Percentiles rank a stretch among this genome's conserved stretches.
These are phyloP conservation scores for Tiaroga cobitis DNA, from an alignment of 2,797 vertebrate species.

Conservation along the genomic window DNA sequence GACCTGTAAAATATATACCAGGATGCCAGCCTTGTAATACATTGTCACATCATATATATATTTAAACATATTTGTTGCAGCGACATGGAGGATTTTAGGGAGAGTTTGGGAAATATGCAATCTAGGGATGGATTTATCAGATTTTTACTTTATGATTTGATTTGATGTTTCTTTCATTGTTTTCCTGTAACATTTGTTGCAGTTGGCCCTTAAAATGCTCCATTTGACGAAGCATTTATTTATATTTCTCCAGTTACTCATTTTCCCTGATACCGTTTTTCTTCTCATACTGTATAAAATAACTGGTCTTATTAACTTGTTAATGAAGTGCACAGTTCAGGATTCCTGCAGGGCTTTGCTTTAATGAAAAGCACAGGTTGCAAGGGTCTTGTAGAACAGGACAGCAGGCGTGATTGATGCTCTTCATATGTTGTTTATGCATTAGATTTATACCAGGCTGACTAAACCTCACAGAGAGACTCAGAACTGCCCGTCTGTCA, in stretches of 20 bases:
- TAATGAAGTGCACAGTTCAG: constrained; percentile 17
- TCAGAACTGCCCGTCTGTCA: neutral
- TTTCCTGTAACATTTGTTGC: neutral
- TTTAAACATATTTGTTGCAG: neutral
- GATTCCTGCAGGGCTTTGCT: constrained; percentile 18
- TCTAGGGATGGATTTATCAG: neutral
- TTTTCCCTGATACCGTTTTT: neutral
- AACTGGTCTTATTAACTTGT: neutral
- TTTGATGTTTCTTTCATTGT: neutral
- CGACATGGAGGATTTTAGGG: neutral
- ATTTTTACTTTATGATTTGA: neutral
- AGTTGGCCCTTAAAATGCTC: neutral
- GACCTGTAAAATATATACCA: neutral
- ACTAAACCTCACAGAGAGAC: neutral
- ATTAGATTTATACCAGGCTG: neutral
- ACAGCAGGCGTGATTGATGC: neutral
- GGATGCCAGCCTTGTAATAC: neutral
- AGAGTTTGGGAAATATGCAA: neutral
- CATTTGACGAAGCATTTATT: neutral
- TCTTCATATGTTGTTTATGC: neutral
- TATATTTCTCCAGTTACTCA: neutral
- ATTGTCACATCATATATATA: too few species aligned
- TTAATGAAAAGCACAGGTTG: constrained; percentile 19
- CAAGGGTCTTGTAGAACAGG: neutral
- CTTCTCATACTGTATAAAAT: neutral